phyloP scores from a whole-genome alignment of 37 sponge, comb jelly and placozoan genomes.

The Eunapius fragilis region DNA sequence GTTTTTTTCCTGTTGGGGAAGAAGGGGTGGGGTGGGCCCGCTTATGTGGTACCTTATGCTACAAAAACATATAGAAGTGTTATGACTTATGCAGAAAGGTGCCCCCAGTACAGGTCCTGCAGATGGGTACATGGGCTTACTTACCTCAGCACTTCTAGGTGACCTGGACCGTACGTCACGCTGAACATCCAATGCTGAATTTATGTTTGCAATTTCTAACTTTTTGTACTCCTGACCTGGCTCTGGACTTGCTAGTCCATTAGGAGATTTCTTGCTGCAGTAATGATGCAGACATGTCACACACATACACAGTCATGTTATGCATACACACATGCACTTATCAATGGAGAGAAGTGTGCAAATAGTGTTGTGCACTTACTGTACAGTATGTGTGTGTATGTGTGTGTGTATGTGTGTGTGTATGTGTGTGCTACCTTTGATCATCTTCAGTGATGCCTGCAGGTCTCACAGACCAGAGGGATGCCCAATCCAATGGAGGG shows the following conservation, averaged over 20 bases:
- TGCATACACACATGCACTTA: background rate
- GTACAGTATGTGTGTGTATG: no score
- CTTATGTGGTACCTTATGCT: no score
- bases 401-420: background rate
- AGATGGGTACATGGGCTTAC: no score
- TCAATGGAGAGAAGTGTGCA: no score
- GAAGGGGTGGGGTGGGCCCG: no score
- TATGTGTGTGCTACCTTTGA: conserved; percentile 6
- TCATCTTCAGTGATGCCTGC: conserved; percentile 34
- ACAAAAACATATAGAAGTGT: no score
- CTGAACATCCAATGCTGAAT: background rate
- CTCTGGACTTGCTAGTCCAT: conserved; percentile 11
- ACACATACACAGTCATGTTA: background rate
- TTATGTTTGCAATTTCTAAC: no score
- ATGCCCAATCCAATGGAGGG: conserved; percentile 44
- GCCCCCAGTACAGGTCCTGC: no score
- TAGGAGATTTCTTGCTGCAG: conserved; percentile 1
- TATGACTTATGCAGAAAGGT: no score
- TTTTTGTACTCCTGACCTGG: background rate
- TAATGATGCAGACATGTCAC: background rate
- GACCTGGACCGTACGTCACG: background rate
- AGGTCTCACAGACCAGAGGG: conserved; percentile 47
- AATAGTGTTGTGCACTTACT: no score
- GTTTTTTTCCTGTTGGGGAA: no score
- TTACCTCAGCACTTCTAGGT: background rate